These are phyloP conservation scores for Alfaro cultratus DNA, from an alignment of 2,797 vertebrate genomes.

Conservation along the genomic window DNA sequence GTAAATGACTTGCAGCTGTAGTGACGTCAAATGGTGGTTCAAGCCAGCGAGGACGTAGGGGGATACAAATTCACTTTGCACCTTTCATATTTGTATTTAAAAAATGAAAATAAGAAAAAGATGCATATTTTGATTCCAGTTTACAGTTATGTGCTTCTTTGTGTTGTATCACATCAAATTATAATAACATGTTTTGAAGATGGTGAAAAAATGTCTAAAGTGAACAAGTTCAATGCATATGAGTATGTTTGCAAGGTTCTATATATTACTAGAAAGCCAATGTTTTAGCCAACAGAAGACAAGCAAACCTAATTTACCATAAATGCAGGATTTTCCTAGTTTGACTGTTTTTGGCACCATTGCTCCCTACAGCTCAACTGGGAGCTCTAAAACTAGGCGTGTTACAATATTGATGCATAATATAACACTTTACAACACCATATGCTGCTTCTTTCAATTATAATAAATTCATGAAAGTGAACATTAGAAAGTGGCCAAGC, in stretches of 20 bases:
- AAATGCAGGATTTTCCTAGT: conserved; percentile 32
- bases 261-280: conserved; percentile 9
- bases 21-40: not conserved
- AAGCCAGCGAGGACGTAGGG: not conserved
- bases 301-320: conserved; percentile 19
- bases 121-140: not conserved
- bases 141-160: not conserved
- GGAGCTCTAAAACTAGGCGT: conserved; percentile 56
- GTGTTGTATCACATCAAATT: not conserved
- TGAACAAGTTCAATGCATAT: not conserved
- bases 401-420: conserved; percentile 51
- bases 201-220: not conserved
- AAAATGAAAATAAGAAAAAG: not conserved
- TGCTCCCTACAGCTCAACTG: conserved; percentile 34
- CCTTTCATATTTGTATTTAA: not conserved
- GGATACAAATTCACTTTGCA: not conserved
- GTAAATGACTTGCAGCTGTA: not conserved
- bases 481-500: conserved; percentile 47
- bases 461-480: conserved; percentile 50
- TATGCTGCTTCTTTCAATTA: conserved; percentile 63
- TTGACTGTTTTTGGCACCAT: conserved; percentile 46
- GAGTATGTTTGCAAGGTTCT: not conserved
- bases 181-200: not conserved
- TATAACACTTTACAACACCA: conserved; percentile 54
- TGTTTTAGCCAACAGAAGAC: conserved; percentile 14